Conservation (phyloP, 1,140 invertebrate species). For the Eupristina koningsbergeri region DNA sequence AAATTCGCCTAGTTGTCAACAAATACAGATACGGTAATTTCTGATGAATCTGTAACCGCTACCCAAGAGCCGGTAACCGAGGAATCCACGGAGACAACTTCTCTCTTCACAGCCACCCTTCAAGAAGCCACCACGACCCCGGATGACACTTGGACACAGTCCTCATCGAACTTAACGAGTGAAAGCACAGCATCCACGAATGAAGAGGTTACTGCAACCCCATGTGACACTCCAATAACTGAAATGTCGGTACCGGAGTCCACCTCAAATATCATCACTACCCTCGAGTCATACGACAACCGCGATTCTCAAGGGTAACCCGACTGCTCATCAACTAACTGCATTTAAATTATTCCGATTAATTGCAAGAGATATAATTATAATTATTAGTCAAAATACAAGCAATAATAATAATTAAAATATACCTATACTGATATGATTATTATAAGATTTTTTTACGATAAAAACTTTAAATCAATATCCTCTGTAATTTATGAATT, state of each 20-base stretch:
- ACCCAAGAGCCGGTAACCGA: constrained; percentile 52
- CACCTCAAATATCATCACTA: neutral
- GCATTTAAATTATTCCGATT: neutral
- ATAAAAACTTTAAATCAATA: too few relatives aligned
- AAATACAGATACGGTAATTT: constrained; percentile 47
- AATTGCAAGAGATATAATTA: too few relatives aligned
- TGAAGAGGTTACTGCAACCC: neutral
- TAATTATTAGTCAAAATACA: too few relatives aligned
- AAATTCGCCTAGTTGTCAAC: constrained; percentile 53
- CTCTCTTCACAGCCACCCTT: constrained; percentile 9
- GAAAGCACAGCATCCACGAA: constrained; percentile 41
- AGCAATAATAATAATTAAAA: too few relatives aligned
- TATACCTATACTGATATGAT: too few relatives aligned
- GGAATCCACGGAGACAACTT: constrained; percentile 47
- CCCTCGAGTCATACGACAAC: neutral
- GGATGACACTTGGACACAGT: constrained; percentile 35
- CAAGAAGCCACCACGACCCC: constrained; percentile 53
- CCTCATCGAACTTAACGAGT: neutral
- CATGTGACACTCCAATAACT: constrained; percentile 4
- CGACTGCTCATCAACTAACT: neutral
- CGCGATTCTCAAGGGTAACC: constrained; percentile 4
- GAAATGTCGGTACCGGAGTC: constrained; percentile 31
- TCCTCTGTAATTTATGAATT: too few relatives aligned
- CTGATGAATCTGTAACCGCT: constrained; percentile 57
- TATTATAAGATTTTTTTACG: too few relatives aligned